A percentile compares a stretch with the other conserved stretches of the same genome.
These are phyloP conservation scores for Tenthredo mesomela DNA, from an alignment of 2,888 invertebrate genomes.

Conservation along the genomic window DNA sequence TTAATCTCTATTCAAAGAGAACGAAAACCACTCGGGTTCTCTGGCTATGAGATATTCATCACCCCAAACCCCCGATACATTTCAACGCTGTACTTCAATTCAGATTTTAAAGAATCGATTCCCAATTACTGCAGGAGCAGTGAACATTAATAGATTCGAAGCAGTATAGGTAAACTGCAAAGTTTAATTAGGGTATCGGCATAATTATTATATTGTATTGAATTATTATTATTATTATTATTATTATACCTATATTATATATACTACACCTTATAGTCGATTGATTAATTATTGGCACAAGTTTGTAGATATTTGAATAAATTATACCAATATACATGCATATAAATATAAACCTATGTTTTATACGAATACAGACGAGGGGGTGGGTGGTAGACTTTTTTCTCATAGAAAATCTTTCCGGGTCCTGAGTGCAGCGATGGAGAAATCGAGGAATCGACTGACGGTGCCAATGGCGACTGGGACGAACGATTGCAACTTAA, in stretches of 20 bases:
- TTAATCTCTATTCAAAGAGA: slow-evolving; percentile 8
- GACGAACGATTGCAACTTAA: slow-evolving; percentile 36
- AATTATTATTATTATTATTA: slow-evolving; percentile 3
- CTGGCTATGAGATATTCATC: neutral
- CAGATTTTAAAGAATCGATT: neutral
- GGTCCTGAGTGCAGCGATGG: neutral
- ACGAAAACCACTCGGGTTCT: neutral
- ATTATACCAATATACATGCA: neutral
- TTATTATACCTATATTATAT: neutral
- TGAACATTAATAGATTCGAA: neutral
- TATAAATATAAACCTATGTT: neutral
- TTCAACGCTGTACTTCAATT: neutral
- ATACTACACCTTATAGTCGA: neutral
- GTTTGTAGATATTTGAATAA: neutral
- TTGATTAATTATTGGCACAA: neutral
- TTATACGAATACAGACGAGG: neutral
- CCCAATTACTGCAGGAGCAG: neutral
- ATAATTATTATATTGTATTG: neutral
- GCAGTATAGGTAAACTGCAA: neutral
- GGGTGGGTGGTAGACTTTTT: neutral
- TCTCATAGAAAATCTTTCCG: neutral
- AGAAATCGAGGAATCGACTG: neutral
- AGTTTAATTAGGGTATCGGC: slow-evolving; percentile 3
- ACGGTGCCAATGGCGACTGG: slow-evolving; percentile 32
- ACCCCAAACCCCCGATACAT: neutral